Base-by-base conservation (phyloP, 2,797 vertebrate species). In the Pseudochromis fuscus region DNA sequence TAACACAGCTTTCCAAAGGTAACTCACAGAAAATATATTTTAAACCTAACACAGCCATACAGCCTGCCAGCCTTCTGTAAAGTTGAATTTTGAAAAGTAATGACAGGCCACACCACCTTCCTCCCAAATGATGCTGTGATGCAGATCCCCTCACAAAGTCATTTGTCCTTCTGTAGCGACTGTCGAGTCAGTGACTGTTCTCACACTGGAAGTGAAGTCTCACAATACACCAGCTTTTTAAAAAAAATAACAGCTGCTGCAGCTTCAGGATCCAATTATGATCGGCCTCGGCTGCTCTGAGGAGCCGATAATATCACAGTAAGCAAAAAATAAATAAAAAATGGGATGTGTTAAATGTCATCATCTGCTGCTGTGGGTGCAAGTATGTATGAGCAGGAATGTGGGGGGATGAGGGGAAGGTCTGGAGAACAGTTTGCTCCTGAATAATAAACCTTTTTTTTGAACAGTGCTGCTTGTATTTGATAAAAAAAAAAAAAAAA, bases 221-320 rank as follows among this genome's bases (percentile, higher is more conserved):
- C 31, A 53, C 21, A 6, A 30, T 7, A 56, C 56, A 61, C 1
- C 21, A 46, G 35, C 9, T 42, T 3, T 49, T 7, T 37, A 62
- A 63, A 24, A 48, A 60, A 37, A 49, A 33, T 10, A 68, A 52
- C 60, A 74, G 19, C 79, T 81, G 49, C 70, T 27, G 44, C 16
- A 70, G 68, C 52, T 73, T 61, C 42, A 70, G 37, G 49, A 73
- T 80, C 77, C 64, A 87, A 81, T 83, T 86, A 83, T 51, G 16
- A 24, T 18, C 7, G 1, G 27, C 21, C 48, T 77, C 11, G 3
- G 10, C 63, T 44, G 48, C 68, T 70, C 37, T n/a, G 63, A 75
- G 30, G 45, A 66, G 65, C 58, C 75, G 77, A 77, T 87, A 62
- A 82, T 60, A 59, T 72, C 69, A 60, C 58, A 75, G 50, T 16